Evolutionary conservation across 1,140 invertebrate species (phyloP), one percentile per base, ranked within the genome.

Genomic region (Dufourea novaeangliae): DNA sequence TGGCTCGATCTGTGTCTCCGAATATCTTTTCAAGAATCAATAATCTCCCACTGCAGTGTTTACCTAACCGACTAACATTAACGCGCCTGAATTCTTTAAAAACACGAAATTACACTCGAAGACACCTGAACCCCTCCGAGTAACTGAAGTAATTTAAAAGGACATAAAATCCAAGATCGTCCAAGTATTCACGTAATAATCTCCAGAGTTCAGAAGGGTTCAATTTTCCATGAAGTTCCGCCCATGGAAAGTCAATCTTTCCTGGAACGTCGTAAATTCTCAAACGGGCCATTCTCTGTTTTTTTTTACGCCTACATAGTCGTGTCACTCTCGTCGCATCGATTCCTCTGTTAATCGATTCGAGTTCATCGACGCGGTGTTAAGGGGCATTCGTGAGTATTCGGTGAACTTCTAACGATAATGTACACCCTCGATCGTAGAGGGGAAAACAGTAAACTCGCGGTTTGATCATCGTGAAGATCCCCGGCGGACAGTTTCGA

Each of bases 401-500:
- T 17, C 32, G 17, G 10, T 22, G 44, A 41, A 27, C 32, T 27
- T 63, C 61, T 46, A 2, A 20, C 27, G 50, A 64, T 64, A 61
- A 63, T 27, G 46, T 50, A 50, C 66, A 46, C 14, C 71, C 52
- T 63, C 27, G 41, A 61, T 63, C 12, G n/a, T n/a, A n/a, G 69
- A 57, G 54, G 37, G 70, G 29, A n/a, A n/a, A n/a, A n/a, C 29
- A 41, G 57, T 82, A 82, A 82, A 82, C 52, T 66, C n/a, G 11
- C 29, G 57, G 56, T 70, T 82, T 79, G 64, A 82, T 82, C 78
- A 61, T 41, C 64, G 22, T 44, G 61, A 56, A 54, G 67, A 69
- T 68, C 27, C 29, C 20, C n/a, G 39, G 56, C 56, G 52, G 80
- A 82, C 78, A 82, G 78, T 80, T 75, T 79, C 80, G 76, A 80